Evolutionary conservation across 2,888 invertebrate genomes (phyloP).

Genomic region (Zaprionus bogoriensis): DNA sequence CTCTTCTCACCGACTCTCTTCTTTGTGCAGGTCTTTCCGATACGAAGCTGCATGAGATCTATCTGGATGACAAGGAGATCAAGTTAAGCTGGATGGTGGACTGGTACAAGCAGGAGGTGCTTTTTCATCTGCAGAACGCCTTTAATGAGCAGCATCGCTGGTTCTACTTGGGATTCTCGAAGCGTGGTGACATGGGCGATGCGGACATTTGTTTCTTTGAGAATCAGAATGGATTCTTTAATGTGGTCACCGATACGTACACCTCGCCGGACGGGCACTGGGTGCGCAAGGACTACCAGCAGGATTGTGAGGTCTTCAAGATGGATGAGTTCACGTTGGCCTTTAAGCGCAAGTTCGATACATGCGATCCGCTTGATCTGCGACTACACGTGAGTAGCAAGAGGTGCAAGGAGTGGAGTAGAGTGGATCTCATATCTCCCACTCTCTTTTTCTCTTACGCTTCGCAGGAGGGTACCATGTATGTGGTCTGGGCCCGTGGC

Average conservation of each 20-base stretch:
- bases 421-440: not conserved
- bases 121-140: slow-evolving; percentile 83
- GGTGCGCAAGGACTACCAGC: slow-evolving; percentile 87
- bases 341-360: slow-evolving; percentile 91
- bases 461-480: slow-evolving; percentile 92
- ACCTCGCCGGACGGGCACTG: slow-evolving; percentile 86
- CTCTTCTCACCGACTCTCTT: no score
- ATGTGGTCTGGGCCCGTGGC: slow-evolving; percentile 93
- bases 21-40: slow-evolving; percentile 77
- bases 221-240: slow-evolving; percentile 84
- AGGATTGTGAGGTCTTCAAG: slow-evolving; percentile 87
- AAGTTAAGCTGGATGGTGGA: slow-evolving; percentile 83
- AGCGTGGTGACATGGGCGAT: slow-evolving; percentile 88
- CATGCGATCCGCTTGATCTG: slow-evolving; percentile 89
- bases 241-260: slow-evolving; percentile 87
- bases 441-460: no score
- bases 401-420: no score
- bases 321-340: slow-evolving; percentile 87
- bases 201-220: slow-evolving; percentile 93
- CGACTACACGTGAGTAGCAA: slow-evolving; percentile 81
- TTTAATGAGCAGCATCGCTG: slow-evolving; percentile 85
- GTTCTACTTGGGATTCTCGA: slow-evolving; percentile 94
- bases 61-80: slow-evolving; percentile 81
- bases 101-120: slow-evolving; percentile 83
- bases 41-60: slow-evolving; percentile 82